Evolutionary conservation across 2,113 vertebrate species (phyloP).

Genomic region (Nothobranchius kuhntae): DNA sequence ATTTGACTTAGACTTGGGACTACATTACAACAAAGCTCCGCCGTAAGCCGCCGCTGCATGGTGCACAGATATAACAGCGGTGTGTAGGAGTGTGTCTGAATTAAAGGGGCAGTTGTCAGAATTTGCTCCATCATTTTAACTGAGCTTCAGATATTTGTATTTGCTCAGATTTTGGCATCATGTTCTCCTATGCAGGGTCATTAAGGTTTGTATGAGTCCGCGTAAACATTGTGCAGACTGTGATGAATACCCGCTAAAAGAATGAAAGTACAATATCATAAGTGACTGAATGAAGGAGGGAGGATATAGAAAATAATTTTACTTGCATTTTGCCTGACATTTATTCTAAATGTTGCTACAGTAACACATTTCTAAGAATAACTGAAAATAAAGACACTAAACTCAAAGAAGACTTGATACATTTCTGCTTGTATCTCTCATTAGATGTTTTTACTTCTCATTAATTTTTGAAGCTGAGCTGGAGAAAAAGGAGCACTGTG

Average conservation of each 20-base stretch:
- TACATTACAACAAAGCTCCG: too few species aligned
- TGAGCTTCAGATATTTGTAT: not conserved
- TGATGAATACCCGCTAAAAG: not conserved
- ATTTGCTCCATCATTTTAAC: not conserved
- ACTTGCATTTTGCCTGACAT: not conserved
- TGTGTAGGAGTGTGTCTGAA: too few species aligned
- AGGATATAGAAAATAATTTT: not conserved
- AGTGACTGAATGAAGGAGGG: not conserved
- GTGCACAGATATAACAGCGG: too few species aligned
- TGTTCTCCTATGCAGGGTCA: not conserved
- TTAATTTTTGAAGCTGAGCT: not conserved
- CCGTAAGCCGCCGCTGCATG: too few species aligned
- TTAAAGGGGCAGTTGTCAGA: too few species aligned
- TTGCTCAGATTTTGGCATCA: not conserved
- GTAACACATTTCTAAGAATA: constrained; percentile 12
- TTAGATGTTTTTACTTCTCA: constrained; percentile 6
- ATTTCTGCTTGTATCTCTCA: not conserved
- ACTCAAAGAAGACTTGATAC: not conserved
- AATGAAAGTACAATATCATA: not conserved
- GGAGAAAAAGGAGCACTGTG: constrained; percentile 4
- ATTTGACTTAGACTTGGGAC: too few species aligned
- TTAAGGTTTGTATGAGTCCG: not conserved
- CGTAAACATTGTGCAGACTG: not conserved
- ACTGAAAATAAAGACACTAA: not conserved
- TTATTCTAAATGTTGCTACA: not conserved